Base-by-base conservation (phyloP, 2,888 invertebrate species). In the Coleophora deauratella region DNA sequence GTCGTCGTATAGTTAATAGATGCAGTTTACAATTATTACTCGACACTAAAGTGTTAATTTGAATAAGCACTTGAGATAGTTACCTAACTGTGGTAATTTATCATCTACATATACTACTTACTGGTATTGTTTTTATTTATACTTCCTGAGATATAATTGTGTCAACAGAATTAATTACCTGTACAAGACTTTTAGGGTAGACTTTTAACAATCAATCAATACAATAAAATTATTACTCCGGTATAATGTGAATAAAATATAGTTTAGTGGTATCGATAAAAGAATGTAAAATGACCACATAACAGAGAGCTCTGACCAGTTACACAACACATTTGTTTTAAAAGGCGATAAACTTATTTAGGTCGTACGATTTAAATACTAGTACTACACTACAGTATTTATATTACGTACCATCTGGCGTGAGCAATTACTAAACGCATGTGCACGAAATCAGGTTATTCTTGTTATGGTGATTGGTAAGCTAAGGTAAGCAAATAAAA, bases 21-120 rank as follows among this genome's bases (percentile, higher is more conserved):
- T 9, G n/a, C n/a, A n/a, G 35, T 43, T 32, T 35, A 41, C 50
- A 44, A 50, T 59, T 54, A 52, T 21, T 21, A 21, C 6, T 21
- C 6, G 57, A 51, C 44, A 47, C 46, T 50, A 55, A 61, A 58
- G 61, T 62, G 62, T 62, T 58, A 60, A 69, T 67, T 71, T 64
- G 59, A 53, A 54, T 49, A 47, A 67, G 59, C 70, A 67, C 50
- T 74, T 74, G 69, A 62, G 57, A 64, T 64, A 52, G 60, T 73
- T 72, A 63, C 55, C 49, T 31, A 37, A n/a, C n/a, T n/a, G n/a
- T n/a, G n/a, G n/a, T n/a, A n/a, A 37, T 40, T 43, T 35, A 41
- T 44, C 44, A 41, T 41, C 14, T 21, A 6, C 6, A 21, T 21
- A 3, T 21, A n/a, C n/a, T n/a, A n/a, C n/a, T n/a, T n/a, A n/a